phyloP scores from a whole-genome alignment of 1,140 invertebrate genomes.

The Lepidurus arcticus region DNA sequence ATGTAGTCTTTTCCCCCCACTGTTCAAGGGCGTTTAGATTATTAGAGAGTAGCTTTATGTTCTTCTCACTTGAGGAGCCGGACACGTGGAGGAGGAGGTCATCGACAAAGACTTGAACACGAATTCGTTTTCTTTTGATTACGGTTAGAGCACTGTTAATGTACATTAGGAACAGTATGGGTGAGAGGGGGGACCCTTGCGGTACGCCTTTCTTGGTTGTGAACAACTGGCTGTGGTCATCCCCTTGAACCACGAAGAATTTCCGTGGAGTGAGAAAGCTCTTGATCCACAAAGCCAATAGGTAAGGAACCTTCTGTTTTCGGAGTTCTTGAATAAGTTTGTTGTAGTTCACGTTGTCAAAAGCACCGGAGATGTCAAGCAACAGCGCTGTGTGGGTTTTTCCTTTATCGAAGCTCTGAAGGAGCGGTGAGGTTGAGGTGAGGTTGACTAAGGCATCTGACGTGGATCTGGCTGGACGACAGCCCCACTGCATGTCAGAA shows the following conservation, averaged over 20 bases:
- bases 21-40: too few relatives aligned
- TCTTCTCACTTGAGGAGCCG: background rate
- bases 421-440: background rate
- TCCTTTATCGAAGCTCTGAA: background rate
- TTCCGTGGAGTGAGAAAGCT: background rate
- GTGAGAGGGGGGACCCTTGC: slow-evolving; percentile 17
- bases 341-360: background rate
- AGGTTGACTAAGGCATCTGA: background rate
- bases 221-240: background rate
- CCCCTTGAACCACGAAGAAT: background rate
- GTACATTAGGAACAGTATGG: background rate
- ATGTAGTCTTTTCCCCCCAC: background rate
- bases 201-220: background rate
- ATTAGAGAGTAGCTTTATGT: too few relatives aligned
- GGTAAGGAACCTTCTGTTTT: background rate
- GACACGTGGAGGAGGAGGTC: background rate
- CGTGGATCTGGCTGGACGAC: background rate
- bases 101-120: slow-evolving; percentile 16
- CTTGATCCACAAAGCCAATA: background rate
- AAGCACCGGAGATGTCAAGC: background rate
- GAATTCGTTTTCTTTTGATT: background rate
- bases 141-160: background rate
- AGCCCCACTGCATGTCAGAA: background rate
- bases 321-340: background rate
- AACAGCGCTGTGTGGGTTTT: background rate